Evolutionary conservation across 2,888 invertebrate genomes (phyloP).

Genomic region (Leptinotarsa rubiginosa): DNA sequence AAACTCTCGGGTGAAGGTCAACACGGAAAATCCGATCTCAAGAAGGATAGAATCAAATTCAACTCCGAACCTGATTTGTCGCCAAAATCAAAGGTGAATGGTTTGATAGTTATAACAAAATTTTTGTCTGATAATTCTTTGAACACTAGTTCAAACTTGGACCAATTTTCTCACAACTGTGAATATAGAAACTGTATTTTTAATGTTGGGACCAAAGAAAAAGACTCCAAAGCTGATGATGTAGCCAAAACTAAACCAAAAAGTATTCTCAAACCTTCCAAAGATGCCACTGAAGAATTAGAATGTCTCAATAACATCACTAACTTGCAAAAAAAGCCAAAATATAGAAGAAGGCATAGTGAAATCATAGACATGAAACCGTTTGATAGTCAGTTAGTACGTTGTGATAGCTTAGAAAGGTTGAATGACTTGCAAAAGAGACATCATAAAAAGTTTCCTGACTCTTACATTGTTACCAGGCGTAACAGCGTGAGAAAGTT

Average conservation of each 20-base stretch:
- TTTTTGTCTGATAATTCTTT: conserved; percentile 43
- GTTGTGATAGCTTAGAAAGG: conserved; percentile 65
- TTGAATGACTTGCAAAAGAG: conserved; percentile 52
- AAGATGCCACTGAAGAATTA: conserved; percentile 52
- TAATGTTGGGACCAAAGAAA: conserved; percentile 65
- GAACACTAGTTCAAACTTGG: conserved; percentile 36
- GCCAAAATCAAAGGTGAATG: conserved; percentile 48
- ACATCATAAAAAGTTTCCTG: conserved; percentile 64
- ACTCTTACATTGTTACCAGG: conserved; percentile 64
- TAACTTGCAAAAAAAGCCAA: conserved; percentile 54
- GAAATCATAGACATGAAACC: conserved; percentile 69
- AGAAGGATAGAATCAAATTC: conserved; percentile 52
- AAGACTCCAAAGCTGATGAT: conserved; percentile 67
- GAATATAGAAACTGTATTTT: conserved; percentile 65
- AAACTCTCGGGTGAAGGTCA: conserved; percentile 39
- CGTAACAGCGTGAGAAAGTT: conserved; percentile 55
- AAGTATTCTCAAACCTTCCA: conserved; percentile 60
- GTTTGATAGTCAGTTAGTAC: conserved; percentile 65
- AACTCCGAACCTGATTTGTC: conserved; percentile 61
- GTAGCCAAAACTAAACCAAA: conserved; percentile 60
- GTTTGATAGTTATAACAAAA: conserved; percentile 33
- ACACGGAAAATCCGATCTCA: conserved; percentile 41
- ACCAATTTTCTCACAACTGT: conserved; percentile 62
- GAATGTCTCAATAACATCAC: conserved; percentile 55
- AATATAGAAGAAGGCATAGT: conserved; percentile 66